Evolutionary conservation across 2,797 vertebrate genomes (phyloP).

Genomic region (Varecia variegata): DNA sequence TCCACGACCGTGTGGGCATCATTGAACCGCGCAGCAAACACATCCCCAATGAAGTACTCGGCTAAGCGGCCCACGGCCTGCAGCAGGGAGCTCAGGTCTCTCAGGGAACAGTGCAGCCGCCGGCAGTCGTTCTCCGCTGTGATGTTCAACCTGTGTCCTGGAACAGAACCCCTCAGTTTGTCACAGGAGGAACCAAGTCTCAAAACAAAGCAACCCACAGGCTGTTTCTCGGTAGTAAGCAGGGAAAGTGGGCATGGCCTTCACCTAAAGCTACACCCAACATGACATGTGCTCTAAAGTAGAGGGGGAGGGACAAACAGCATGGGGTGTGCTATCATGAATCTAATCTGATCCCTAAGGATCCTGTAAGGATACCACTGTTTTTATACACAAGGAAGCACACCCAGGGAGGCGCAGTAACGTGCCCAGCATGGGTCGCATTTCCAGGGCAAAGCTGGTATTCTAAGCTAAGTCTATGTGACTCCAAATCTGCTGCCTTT

Average conservation of each 20-base stretch:
- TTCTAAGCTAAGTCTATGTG: neutral
- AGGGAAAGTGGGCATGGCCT: neutral
- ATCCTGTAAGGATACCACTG: neutral
- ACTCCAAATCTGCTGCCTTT: neutral
- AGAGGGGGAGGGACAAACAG: neutral
- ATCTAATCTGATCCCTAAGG: neutral
- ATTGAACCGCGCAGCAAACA: slow-evolving; percentile 93
- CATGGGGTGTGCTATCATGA: no score
- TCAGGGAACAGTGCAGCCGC: slow-evolving; percentile 94
- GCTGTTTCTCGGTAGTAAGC: neutral
- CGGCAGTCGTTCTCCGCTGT: slow-evolving; percentile 96
- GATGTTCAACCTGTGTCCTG: slow-evolving; percentile 95
- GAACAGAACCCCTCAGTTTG: neutral
- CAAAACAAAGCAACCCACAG: neutral
- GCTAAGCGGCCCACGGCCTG: slow-evolving; percentile 95
- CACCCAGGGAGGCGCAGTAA: neutral
- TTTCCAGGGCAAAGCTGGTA: neutral
- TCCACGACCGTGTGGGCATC: slow-evolving; percentile 95
- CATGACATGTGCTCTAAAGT: neutral
- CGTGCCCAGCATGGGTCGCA: fast-evolving
- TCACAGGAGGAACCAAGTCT: neutral
- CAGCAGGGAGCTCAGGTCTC: slow-evolving; percentile 96
- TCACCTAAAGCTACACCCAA: neutral
- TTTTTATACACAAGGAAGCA: neutral
- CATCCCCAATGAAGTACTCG: slow-evolving; percentile 95